Conservation (phyloP, 2,797 vertebrate species). For the Oreonectes daqikongensis region DNA sequence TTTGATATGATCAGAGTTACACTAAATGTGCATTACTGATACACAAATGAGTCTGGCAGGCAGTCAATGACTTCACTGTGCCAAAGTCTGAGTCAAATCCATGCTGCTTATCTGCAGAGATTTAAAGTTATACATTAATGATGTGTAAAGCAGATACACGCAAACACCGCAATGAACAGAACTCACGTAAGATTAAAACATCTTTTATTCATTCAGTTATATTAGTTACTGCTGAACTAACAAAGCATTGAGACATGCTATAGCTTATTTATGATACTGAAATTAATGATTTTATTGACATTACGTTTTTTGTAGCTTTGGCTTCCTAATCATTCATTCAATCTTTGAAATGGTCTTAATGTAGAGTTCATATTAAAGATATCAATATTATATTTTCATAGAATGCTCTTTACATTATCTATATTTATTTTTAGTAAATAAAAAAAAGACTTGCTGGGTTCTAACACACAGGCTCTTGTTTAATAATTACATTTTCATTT, state of each 20-base stretch:
- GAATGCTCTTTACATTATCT: too few relatives aligned
- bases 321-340: too few relatives aligned
- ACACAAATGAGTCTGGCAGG: slow-evolving; percentile 18
- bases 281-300: background rate
- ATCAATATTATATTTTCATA: too few relatives aligned
- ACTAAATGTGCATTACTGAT: slow-evolving; percentile 14
- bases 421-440: too few relatives aligned
- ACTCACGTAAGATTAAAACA: background rate
- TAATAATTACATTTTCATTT: too few relatives aligned
- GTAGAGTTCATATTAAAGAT: too few relatives aligned
- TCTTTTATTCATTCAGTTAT: slow-evolving; percentile 29
- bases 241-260: too few relatives aligned
- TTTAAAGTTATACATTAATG: slow-evolving; percentile 11
- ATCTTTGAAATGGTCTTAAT: too few relatives aligned
- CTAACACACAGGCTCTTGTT: too few relatives aligned
- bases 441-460: too few relatives aligned
- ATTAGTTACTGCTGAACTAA: background rate
- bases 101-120: slow-evolving; percentile 24
- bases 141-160: slow-evolving; percentile 16
- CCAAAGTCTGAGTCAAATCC: slow-evolving; percentile 29
- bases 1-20: slow-evolving; percentile 20
- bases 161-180: slow-evolving; percentile 9
- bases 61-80: background rate
- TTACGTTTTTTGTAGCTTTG: too few relatives aligned
- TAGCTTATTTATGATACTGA: background rate